Evolutionary conservation across 2,113 vertebrate species (phyloP).

Genomic region (Oncorhynchus kisutch): DNA sequence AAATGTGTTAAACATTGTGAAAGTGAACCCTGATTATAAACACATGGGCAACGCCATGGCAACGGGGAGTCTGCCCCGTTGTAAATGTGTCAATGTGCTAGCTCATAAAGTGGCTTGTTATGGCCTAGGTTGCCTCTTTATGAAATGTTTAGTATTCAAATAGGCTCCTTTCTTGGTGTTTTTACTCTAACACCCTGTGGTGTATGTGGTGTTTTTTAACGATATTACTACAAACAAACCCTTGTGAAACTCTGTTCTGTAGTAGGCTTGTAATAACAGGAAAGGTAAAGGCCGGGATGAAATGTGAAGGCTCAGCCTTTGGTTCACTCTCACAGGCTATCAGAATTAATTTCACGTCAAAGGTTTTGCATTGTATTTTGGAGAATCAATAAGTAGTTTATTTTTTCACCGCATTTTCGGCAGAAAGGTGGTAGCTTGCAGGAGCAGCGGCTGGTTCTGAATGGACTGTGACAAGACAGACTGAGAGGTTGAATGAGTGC

Average conservation of each 20-base stretch:
- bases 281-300: not conserved
- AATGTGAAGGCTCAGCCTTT: too few relatives aligned
- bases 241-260: not conserved
- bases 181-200: not conserved
- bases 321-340: too few relatives aligned
- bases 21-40: slow-evolving; percentile 28
- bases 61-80: slow-evolving; percentile 6
- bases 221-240: not conserved
- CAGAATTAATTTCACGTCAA: too few relatives aligned
- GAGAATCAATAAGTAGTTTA: too few relatives aligned
- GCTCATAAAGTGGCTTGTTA: slow-evolving; percentile 21
- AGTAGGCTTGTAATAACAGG: not conserved
- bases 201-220: not conserved
- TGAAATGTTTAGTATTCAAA: not conserved
- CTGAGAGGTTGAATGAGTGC: slow-evolving; percentile 9
- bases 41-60: slow-evolving; percentile 32
- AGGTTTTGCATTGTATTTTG: too few relatives aligned
- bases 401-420: too few relatives aligned
- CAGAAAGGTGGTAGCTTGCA: too few relatives aligned
- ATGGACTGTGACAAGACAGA: not conserved
- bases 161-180: not conserved
- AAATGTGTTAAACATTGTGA: slow-evolving; percentile 14
- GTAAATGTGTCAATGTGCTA: slow-evolving; percentile 20
- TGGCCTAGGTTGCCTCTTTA: not conserved
- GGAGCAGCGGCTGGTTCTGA: too few relatives aligned